These are phyloP conservation scores for Volucella zonaria DNA, from an alignment of 2,888 invertebrate genomes.

Conservation along the genomic window DNA sequence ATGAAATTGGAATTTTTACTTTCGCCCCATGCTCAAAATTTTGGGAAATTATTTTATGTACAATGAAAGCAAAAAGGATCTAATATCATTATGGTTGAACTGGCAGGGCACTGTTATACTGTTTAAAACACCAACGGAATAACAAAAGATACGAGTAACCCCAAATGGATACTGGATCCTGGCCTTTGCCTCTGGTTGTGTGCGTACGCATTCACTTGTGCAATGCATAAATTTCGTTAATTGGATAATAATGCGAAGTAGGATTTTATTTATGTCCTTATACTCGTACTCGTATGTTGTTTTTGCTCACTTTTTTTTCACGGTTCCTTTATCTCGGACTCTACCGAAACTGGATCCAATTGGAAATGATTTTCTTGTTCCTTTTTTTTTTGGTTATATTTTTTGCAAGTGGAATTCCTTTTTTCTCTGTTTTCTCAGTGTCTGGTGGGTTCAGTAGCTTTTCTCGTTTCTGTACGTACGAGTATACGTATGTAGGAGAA, in stretches of 20 bases:
- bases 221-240: conserved; percentile 74
- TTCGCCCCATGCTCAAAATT: not conserved
- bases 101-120: conserved; percentile 31
- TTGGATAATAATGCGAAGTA: conserved; percentile 74
- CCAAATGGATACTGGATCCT: conserved; percentile 10
- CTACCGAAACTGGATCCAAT: conserved; percentile 12
- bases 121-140: not conserved
- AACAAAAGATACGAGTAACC: conserved; percentile 36
- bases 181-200: not conserved
- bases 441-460: conserved; percentile 22
- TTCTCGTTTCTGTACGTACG: not conserved
- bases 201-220: conserved; percentile 65
- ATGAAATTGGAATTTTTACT: conserved; percentile 61
- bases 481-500: not conserved
- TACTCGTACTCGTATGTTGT: conserved; percentile 39
- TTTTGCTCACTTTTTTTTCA: conserved; percentile 51
- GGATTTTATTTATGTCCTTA: conserved; percentile 73
- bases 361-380: conserved; percentile 2
- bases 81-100: conserved; percentile 61
- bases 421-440: conserved; percentile 19
- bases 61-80: conserved; percentile 56
- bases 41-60: conserved; percentile 60
- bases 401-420: conserved; percentile 46
- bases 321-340: conserved; percentile 27
- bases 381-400: conserved; percentile 38